Percentiles rank a stretch among this genome's conserved stretches.
phyloP scores from a whole-genome alignment of 1,140 invertebrate species.

The Microplitis demolitor region DNA sequence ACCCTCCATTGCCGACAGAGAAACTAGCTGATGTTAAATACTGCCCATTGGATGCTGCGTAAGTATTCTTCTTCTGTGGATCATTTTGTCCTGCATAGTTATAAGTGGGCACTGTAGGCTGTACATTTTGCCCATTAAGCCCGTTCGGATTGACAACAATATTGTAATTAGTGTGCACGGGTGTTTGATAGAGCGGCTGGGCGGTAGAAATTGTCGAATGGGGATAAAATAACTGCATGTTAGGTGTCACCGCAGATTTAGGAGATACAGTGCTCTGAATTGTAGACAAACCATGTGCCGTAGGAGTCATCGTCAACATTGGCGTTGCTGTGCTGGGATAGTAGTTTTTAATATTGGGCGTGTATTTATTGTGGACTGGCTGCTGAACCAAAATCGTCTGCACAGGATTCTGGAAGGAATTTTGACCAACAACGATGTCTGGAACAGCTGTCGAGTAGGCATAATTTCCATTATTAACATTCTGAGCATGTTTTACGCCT shows the following conservation, averaged over 20 bases:
- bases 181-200: slow-evolving; percentile 43
- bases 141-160: slow-evolving; percentile 43
- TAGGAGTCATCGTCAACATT: slow-evolving; percentile 42
- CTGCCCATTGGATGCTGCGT: slow-evolving; percentile 23
- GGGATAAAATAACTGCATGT: slow-evolving; percentile 40
- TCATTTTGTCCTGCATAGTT: slow-evolving; percentile 12
- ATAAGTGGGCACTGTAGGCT: neutral
- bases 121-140: slow-evolving; percentile 39
- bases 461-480: slow-evolving; percentile 15
- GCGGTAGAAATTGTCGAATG: slow-evolving; percentile 37
- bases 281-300: slow-evolving; percentile 19
- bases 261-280: slow-evolving; percentile 33
- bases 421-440: slow-evolving; percentile 56
- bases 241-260: slow-evolving; percentile 21
- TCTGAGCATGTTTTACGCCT: slow-evolving; percentile 12
- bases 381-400: slow-evolving; percentile 47
- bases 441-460: slow-evolving; percentile 39
- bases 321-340: slow-evolving; percentile 49
- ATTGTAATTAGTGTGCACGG: slow-evolving; percentile 33
- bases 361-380: slow-evolving; percentile 35
- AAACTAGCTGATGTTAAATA: slow-evolving; percentile 42
- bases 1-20: slow-evolving; percentile 34
- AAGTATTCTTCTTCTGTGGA: slow-evolving; percentile 30
- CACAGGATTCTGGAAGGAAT: slow-evolving; percentile 44
- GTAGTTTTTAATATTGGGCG: slow-evolving; percentile 33